Percentiles rank a stretch among this genome's conserved stretches.
These are phyloP conservation scores for Radopholus similis DNA, from an alignment of 1,140 invertebrate species.

Conservation along the genomic window DNA sequence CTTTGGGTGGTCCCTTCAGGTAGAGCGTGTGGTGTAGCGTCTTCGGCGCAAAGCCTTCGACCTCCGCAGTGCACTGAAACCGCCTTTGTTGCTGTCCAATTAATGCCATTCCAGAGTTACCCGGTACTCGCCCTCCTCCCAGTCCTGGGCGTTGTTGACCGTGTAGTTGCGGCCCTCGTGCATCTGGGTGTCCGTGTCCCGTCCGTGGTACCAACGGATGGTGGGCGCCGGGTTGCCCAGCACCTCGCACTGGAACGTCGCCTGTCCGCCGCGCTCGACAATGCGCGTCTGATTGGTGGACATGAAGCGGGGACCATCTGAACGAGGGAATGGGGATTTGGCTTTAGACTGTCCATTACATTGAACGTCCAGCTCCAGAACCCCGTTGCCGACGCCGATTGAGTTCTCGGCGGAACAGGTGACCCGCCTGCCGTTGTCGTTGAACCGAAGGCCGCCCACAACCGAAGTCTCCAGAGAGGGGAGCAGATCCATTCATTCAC, in stretches of 20 bases:
- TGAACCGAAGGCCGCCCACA: constrained; percentile 5
- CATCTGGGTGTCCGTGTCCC: constrained; percentile 30
- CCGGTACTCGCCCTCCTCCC: constrained; percentile 50
- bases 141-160: constrained; percentile 42
- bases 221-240: constrained; percentile 49
- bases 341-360: constrained; percentile 5
- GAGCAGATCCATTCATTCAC: neutral
- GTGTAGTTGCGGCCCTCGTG: constrained; percentile 46
- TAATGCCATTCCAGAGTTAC: constrained; percentile 5
- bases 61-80: constrained; percentile 26
- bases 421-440: constrained; percentile 7
- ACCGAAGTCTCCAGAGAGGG: constrained; percentile 1
- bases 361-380: constrained; percentile 5
- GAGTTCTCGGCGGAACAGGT: constrained; percentile 14
- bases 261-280: constrained; percentile 44
- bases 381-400: constrained; percentile 7
- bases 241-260: constrained; percentile 50
- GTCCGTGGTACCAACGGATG: constrained; percentile 39
- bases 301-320: constrained; percentile 49
- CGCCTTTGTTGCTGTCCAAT: neutral
- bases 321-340: constrained; percentile 16
- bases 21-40: constrained; percentile 42
- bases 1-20: constrained; percentile 38
- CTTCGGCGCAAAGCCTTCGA: constrained; percentile 36
- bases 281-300: constrained; percentile 49